Evolutionary conservation across 2,113 vertebrate species (phyloP).

Genomic region (Syngnathoides biaculeatus): DNA sequence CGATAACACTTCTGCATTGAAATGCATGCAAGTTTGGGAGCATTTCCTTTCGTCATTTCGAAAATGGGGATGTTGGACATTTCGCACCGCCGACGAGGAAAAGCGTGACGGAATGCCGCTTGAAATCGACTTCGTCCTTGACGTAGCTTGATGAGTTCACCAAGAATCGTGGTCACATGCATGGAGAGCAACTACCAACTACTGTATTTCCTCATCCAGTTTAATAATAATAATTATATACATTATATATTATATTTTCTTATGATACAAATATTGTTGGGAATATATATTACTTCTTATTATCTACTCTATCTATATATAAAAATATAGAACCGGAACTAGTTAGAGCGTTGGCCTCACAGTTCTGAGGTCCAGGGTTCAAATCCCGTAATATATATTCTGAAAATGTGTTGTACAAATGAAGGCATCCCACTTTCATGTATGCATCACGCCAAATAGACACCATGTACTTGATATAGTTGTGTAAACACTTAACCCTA

Average conservation of each 20-base stretch:
- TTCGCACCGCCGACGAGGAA: background rate
- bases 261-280: background rate
- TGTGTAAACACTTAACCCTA: too few relatives aligned
- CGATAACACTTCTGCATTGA: conserved; percentile 1
- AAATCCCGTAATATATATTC: background rate
- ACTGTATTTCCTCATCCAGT: background rate
- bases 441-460: background rate
- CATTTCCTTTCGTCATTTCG: background rate
- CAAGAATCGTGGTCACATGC: background rate
- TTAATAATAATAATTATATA: background rate
- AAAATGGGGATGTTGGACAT: background rate
- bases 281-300: background rate
- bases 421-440: background rate
- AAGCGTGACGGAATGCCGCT: background rate
- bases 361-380: too few relatives aligned
- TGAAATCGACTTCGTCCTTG: background rate
- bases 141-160: background rate
- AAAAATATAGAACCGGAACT: too few relatives aligned
- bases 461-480: background rate
- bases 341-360: too few relatives aligned
- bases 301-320: background rate
- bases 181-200: background rate
- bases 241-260: background rate
- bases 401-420: background rate
- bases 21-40: background rate